These are phyloP conservation scores for Paedocypris sp. DNA, from an alignment of 2,113 vertebrate genomes.

Conservation along the genomic window DNA sequence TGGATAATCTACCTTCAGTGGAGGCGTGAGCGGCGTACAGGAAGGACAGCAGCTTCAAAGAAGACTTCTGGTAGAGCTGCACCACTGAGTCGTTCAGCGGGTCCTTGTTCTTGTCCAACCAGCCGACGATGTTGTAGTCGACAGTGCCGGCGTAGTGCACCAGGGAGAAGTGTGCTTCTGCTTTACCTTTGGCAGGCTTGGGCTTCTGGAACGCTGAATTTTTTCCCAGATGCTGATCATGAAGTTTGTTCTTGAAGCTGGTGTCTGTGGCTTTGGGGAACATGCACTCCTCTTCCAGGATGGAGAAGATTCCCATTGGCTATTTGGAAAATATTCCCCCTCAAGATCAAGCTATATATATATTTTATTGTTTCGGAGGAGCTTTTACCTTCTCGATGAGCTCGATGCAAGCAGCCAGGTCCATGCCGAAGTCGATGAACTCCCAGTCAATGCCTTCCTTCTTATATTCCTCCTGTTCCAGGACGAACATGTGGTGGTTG, in stretches of 20 bases:
- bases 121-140: constrained; percentile 55
- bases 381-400: constrained; percentile 6
- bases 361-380: neutral
- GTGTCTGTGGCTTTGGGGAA: constrained; percentile 42
- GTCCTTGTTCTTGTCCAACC: constrained; percentile 64
- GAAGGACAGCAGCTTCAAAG: constrained; percentile 46
- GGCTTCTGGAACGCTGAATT: constrained; percentile 48
- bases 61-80: constrained; percentile 60
- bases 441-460: too few species aligned
- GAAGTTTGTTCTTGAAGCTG: constrained; percentile 34
- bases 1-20: constrained; percentile 39
- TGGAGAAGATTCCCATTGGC: constrained; percentile 59
- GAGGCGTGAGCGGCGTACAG: constrained; percentile 44
- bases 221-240: constrained; percentile 24
- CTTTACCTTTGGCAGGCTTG: constrained; percentile 55
- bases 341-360: neutral
- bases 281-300: constrained; percentile 59
- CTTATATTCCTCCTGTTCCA: too few species aligned
- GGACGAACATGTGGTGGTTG: too few species aligned
- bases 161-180: constrained; percentile 61
- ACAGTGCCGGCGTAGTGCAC: constrained; percentile 62
- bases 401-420: neutral
- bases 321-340: constrained; percentile 28
- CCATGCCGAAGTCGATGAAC: too few species aligned
- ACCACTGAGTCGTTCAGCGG: constrained; percentile 61